Percentiles rank a stretch among this genome's conserved stretches.
These are phyloP conservation scores for Axea sp. DNA, from an alignment of 2,888 invertebrate species.

Conservation along the genomic window DNA sequence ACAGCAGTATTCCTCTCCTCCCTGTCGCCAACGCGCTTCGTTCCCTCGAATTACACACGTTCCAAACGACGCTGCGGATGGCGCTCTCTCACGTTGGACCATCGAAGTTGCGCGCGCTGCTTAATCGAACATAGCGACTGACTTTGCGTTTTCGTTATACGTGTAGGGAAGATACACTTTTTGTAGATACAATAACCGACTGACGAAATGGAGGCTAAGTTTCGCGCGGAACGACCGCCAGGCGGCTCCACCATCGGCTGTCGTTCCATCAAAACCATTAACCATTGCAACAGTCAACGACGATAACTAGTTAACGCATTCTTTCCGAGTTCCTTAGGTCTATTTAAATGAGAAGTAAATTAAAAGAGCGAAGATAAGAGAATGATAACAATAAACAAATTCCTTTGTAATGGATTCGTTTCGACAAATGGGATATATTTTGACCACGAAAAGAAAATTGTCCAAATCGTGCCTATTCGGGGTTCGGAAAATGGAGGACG, in stretches of 20 bases:
- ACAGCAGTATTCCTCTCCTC: no score
- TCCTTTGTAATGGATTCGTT: neutral
- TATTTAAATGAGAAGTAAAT: slow-evolving; percentile 13
- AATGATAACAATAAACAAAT: no score
- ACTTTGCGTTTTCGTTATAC: slow-evolving; percentile 30
- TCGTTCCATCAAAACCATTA: neutral
- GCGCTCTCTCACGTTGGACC: neutral
- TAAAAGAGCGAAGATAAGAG: no score
- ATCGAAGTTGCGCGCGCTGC: neutral
- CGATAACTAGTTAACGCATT: slow-evolving; percentile 46
- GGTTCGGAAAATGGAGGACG: no score
- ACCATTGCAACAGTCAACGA: slow-evolving; percentile 35
- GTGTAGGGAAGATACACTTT: slow-evolving; percentile 30
- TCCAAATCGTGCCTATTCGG: neutral
- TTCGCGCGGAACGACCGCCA: slow-evolving; percentile 3
- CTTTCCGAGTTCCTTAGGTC: slow-evolving; percentile 60
- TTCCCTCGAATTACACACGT: no score
- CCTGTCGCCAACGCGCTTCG: no score
- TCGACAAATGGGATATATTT: neutral
- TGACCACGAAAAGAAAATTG: neutral
- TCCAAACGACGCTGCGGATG: no score
- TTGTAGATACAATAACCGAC: slow-evolving; percentile 50
- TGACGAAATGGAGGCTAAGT: slow-evolving; percentile 42
- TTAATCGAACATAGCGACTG: slow-evolving; percentile 30
- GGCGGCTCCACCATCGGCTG: neutral